Evolutionary conservation across 2,797 vertebrate genomes (phyloP), one percentile per base, ranked within the genome.

Genomic region (Anguilla anguilla): DNA sequence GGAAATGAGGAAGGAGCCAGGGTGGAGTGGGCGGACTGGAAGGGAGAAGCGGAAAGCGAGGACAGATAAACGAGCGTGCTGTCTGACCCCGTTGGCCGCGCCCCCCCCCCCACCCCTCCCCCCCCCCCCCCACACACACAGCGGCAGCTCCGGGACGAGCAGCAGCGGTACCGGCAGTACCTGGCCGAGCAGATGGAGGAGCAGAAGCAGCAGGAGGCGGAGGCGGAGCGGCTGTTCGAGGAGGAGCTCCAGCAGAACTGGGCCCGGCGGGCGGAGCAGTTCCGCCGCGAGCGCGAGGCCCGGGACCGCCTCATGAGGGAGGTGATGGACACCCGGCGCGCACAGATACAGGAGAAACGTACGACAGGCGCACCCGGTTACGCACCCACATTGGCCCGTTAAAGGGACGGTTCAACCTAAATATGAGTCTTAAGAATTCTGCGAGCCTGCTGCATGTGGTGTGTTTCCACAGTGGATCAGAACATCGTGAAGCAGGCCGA

Each of bases 341-440:
- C 95, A 88, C 98, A 99, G 94, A 90, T 98, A 77, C 94, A 97
- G 88, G 96, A 97, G 89, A 97, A 97, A 89, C 0, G 98, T 99
- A 93, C 97, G 96, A 5, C 15, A 1, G n/a, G 31, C 31, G 3
- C 1, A n/a, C 10, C 1, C 49, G 11, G 10, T 69, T 67, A 39
- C 69, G 28, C 88, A 46, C 85, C 64, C 28, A n/a, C 10, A 13
- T 9, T 0, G 55, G 55, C 55, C 55, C 55, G 11, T 59, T 13
- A 59, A 13, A 59, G 57, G 57, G 13, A 19, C 57, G 19, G 57
- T 19, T 13, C 57, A 10, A 3, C 13, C 13, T 59, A 15, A 59
- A 59, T 59, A 19, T 59, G 57, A 59, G 57, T 13, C 13, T 85
- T n/a, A n/a, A 28, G 64, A 69, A n/a, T 28, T 25, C 64, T 9